phyloP scores from a whole-genome alignment of 2,113 vertebrate genomes.

The Lutjanus erythropterus region DNA sequence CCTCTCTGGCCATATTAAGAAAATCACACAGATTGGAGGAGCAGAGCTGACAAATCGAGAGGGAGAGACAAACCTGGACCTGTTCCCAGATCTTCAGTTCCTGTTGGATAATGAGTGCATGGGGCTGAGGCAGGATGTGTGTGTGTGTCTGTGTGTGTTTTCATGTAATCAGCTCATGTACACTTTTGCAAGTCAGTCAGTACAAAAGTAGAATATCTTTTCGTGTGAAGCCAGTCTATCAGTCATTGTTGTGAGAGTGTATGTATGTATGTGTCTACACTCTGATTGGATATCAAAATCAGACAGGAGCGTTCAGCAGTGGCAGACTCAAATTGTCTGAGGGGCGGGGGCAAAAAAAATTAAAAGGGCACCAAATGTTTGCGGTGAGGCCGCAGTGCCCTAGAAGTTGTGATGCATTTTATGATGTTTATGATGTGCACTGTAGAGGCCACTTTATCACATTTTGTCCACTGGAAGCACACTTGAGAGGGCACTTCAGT shows the following conservation, averaged over 20 bases:
- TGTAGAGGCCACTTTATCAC: too few relatives aligned
- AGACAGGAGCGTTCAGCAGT: too few relatives aligned
- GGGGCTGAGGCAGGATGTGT: conserved; percentile 25
- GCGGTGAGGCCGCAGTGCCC: too few relatives aligned
- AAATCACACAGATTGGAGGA: conserved; percentile 49
- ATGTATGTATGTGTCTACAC: conserved; percentile 2
- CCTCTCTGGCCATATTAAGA: conserved; percentile 71
- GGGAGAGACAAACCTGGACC: conserved; percentile 44
- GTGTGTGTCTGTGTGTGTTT: not conserved
- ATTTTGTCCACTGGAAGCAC: too few relatives aligned
- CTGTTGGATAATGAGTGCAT: conserved; percentile 63
- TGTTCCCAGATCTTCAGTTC: conserved; percentile 64
- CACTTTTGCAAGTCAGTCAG: conserved; percentile 10
- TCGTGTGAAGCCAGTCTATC: not conserved
- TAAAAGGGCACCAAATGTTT: too few relatives aligned
- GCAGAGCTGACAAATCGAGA: conserved; percentile 31
- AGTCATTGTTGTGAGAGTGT: conserved; percentile 10
- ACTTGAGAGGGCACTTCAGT: too few relatives aligned
- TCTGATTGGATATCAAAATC: conserved; percentile 17
- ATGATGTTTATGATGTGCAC: too few relatives aligned
- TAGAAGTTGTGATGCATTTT: too few relatives aligned
- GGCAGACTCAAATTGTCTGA: too few relatives aligned
- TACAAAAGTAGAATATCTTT: not conserved
- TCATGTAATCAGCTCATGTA: conserved; percentile 33
- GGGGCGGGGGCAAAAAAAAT: too few relatives aligned